Base-by-base conservation (phyloP, 1,140 invertebrate species). In the Drosophila arawakana region DNA sequence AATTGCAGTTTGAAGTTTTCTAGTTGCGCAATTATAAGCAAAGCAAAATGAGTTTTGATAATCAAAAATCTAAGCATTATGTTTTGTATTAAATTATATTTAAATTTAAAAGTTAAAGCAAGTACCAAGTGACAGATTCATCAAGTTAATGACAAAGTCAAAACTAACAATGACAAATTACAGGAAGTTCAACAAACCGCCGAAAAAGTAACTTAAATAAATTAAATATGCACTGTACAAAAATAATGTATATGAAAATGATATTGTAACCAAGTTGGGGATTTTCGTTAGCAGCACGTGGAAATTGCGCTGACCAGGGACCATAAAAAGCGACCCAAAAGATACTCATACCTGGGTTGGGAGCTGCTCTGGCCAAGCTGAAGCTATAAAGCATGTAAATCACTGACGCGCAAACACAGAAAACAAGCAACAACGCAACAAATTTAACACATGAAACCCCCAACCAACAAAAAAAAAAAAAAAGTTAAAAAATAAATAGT, bases 171-270 rank as follows among this genome's bases (percentile, higher is more conserved):
- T 8, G 11, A n/a, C 41, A 43, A 62, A 34, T 37, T 39, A 69
- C 81, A 69, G 82, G 71, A 85, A 85, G 81, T 81, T 78, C 74
- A 81, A 81, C 62, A 81, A 78, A 75, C 76, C 35, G 25, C 13
- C 61, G 50, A 50, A 21, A 58, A 58, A 61, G 49, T 73, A 46
- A 34, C 39, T 43, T 50, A 73, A 69, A 62, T 82, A 69, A 71
- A 68, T 78, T 76, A 68, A 81, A 67, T 66, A 39, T 62, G 39
- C 61, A 52, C 2, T 35, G 47, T n/a, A 35, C 34, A 62, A 4
- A 6, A 21, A 66, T 46, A 70, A 25, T 61, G 46, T 47, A 61
- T 25, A 68, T 69, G 66, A 70, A 34, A 55, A 62, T 30, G 18
- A 55, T 55, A 70, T 25, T 46, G 59, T 55, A 57, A 57, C 49